These are phyloP conservation scores for Eospalax fontanierii DNA, from an alignment of 2,797 vertebrate genomes.

Conservation along the genomic window DNA sequence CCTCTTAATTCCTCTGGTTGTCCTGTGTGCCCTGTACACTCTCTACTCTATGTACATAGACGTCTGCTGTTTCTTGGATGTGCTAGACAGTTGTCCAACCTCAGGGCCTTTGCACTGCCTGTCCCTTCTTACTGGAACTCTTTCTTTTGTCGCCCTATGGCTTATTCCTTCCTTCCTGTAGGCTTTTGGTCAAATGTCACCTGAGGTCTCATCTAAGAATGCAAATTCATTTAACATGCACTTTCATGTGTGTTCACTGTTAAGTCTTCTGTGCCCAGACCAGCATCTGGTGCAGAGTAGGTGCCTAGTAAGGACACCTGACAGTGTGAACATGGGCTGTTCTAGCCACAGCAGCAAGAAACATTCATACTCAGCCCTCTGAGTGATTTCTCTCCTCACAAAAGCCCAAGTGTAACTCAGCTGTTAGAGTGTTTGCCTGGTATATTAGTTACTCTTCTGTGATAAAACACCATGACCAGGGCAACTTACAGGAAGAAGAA, in stretches of 20 bases:
- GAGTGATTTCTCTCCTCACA: too few species aligned
- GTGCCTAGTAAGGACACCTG: too few species aligned
- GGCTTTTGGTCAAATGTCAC: background rate
- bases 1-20: background rate
- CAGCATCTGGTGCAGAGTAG: background rate
- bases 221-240: background rate
- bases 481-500: too few species aligned
- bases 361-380: too few species aligned
- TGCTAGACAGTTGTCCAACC: background rate
- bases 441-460: too few species aligned
- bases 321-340: rapidly evolving
- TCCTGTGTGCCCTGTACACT: too few species aligned
- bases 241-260: background rate
- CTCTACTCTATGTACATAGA: background rate
- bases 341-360: background rate
- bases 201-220: background rate
- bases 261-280: background rate
- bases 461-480: too few species aligned
- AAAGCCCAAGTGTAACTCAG: too few species aligned
- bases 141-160: background rate
- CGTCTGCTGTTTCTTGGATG: background rate
- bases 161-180: background rate
- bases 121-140: background rate
- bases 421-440: too few species aligned
- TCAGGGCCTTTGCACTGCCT: background rate